phyloP scores from a whole-genome alignment of 2,888 invertebrate species.

The Coremacera marginata region DNA sequence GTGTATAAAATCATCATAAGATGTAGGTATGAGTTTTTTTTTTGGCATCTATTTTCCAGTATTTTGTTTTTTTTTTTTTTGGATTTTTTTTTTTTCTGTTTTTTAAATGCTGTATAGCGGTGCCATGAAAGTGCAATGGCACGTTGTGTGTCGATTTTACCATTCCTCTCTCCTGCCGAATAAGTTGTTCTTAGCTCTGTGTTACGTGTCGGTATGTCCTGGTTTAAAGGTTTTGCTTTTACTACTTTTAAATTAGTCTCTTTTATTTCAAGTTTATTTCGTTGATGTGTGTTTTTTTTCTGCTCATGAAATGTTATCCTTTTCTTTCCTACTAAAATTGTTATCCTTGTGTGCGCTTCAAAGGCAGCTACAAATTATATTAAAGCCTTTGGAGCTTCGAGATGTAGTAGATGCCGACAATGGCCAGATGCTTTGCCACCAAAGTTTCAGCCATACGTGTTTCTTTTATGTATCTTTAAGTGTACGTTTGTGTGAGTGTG shows the following conservation, averaged over 20 bases:
- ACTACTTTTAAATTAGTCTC: no score
- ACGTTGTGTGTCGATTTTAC: not conserved
- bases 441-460: no score
- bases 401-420: no score
- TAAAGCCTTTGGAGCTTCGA: slow-evolving; percentile 10
- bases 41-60: no score
- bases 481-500: not conserved
- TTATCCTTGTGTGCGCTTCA: slow-evolving; percentile 2
- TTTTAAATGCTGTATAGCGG: not conserved
- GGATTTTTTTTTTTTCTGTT: not conserved
- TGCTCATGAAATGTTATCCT: not conserved
- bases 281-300: no score
- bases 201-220: no score
- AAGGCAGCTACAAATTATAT: slow-evolving; percentile 14
- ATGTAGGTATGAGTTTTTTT: not conserved
- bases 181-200: not conserved
- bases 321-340: not conserved
- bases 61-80: no score
- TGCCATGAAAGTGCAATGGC: not conserved
- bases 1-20: slow-evolving; percentile 30
- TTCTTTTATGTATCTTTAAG: no score
- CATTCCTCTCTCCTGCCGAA: not conserved
- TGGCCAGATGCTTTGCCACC: not conserved
- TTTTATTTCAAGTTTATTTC: no score
- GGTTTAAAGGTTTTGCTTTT: no score